Evolutionary conservation across 2,797 vertebrate genomes (phyloP).

Genomic region (Phrynocephalus vlangalii): DNA sequence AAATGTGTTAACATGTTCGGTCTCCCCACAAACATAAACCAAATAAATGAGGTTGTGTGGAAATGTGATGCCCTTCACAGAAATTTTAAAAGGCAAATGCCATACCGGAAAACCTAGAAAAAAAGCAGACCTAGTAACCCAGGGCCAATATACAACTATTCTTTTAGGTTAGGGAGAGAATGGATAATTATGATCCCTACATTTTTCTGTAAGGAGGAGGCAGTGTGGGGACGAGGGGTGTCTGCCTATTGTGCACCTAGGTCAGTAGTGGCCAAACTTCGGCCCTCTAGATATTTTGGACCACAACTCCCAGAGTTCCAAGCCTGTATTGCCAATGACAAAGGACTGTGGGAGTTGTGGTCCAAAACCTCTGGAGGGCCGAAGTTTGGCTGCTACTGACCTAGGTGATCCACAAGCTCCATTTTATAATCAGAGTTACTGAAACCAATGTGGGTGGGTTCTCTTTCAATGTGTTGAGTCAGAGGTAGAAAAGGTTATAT

Average conservation of each 20-base stretch:
- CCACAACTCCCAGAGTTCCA: too few relatives aligned
- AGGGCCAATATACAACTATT: not conserved
- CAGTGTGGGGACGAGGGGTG: not conserved
- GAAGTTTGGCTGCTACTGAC: too few relatives aligned
- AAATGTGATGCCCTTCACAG: not conserved
- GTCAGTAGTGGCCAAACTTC: too few relatives aligned
- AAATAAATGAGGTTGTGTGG: not conserved
- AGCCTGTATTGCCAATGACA: too few relatives aligned
- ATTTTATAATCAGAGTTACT: not conserved
- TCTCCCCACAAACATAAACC: not conserved
- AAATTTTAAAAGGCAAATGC: conserved; percentile 16
- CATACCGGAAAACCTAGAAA: not conserved
- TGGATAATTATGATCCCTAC: not conserved
- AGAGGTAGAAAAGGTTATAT: not conserved
- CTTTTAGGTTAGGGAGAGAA: accelerated
- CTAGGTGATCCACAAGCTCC: not conserved
- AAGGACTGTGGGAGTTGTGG: too few relatives aligned
- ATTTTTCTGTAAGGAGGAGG: not conserved
- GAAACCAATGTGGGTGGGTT: not conserved
- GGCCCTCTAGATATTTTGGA: too few relatives aligned
- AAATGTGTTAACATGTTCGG: not conserved
- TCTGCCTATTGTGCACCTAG: not conserved
- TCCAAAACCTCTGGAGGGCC: too few relatives aligned
- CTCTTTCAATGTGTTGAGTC: not conserved
- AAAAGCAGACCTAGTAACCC: not conserved